Base-by-base conservation (phyloP, 2,113 vertebrate genomes). In the Dipodomys merriami region DNA sequence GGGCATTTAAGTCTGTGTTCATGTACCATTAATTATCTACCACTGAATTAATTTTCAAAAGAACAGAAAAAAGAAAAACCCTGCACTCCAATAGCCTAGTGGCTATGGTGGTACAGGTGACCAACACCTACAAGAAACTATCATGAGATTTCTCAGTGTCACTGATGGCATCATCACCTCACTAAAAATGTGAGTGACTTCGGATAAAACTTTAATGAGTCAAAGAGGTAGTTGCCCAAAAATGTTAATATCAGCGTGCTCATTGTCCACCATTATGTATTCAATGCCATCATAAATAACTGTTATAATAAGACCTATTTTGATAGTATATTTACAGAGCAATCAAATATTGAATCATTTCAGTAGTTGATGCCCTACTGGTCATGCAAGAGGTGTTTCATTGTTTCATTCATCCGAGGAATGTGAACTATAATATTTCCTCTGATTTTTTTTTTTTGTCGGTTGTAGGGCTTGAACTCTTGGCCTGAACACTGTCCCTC, bases 221-320 rank as follows among this genome's bases (percentile, higher is more conserved):
- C 29, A 57, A 88, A 76, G 13, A 84, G 44, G 7, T 83, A 9
- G 29, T 84, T 74, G 19, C 18, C 4, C 46, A 76, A 23, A 33
- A 64, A 76, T 73, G 30, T 19, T 7, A 77, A 30, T 3, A 44
- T 83, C 39, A 35, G 25, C 69, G 12, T 39, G 22, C 0, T 27
- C 33, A 5, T 9, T 92, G 12, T 33, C 18, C 60, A 19, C n/a
- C 88, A 77, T 81, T 46, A 65, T 23, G 68, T 1, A 22, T 19
- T 62, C 71, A 46, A 9, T 76, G 5, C 71, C 5, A 88, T 82
- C 6, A 76, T 7, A 29, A 30, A 81, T 49, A 88, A 88, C 8
- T 49, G 69, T 73, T 84, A 78, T 82, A 33, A 90, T 49, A 44
- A 71, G 30, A 1, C 71, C 90, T 83, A 78, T 20, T 46, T 88